A percentile compares a stretch with the other conserved stretches of the same genome.
These are phyloP conservation scores for Amphipoea oculea DNA, from an alignment of 2,888 invertebrate species.

Conservation along the genomic window DNA sequence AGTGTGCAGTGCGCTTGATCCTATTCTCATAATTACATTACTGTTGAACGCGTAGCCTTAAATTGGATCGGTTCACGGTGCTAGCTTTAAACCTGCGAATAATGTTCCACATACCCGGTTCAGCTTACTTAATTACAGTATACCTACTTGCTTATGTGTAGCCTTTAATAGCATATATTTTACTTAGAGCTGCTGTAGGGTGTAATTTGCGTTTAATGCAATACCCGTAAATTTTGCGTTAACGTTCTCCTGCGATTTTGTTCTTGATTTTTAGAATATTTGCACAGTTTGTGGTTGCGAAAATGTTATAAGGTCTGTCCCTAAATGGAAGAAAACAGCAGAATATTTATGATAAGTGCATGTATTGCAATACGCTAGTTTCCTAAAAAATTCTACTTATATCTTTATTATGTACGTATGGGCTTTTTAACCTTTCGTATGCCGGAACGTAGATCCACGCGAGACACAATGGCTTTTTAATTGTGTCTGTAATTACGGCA, in stretches of 20 bases:
- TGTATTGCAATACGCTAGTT: slow-evolving; percentile 1
- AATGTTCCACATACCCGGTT: slow-evolving; percentile 52
- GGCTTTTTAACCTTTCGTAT: too few species aligned
- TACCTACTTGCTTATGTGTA: slow-evolving; percentile 53
- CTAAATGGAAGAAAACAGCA: slow-evolving; percentile 7
- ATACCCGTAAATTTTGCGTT: slow-evolving; percentile 41
- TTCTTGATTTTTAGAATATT: slow-evolving; percentile 42
- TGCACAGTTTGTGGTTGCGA: neutral
- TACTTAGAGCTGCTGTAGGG: slow-evolving; percentile 41
- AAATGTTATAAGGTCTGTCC: slow-evolving; percentile 1
- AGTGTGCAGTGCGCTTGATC: slow-evolving; percentile 53
- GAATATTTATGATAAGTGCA: slow-evolving; percentile 37
- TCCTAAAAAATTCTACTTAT: too few species aligned
- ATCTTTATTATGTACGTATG: too few species aligned
- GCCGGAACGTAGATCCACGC: too few species aligned
- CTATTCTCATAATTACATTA: slow-evolving; percentile 61
- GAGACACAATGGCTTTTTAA: too few species aligned
- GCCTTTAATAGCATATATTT: slow-evolving; percentile 58
- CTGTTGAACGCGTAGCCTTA: slow-evolving; percentile 59
- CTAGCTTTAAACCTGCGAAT: slow-evolving; percentile 56
- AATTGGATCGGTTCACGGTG: slow-evolving; percentile 60
- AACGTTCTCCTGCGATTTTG: slow-evolving; percentile 34
- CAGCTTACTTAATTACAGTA: slow-evolving; percentile 57
- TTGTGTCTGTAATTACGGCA: too few species aligned
- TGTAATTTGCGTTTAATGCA: slow-evolving; percentile 56